These are phyloP conservation scores for Laspeyria flexula DNA, from an alignment of 2,888 invertebrate species.

Conservation along the genomic window DNA sequence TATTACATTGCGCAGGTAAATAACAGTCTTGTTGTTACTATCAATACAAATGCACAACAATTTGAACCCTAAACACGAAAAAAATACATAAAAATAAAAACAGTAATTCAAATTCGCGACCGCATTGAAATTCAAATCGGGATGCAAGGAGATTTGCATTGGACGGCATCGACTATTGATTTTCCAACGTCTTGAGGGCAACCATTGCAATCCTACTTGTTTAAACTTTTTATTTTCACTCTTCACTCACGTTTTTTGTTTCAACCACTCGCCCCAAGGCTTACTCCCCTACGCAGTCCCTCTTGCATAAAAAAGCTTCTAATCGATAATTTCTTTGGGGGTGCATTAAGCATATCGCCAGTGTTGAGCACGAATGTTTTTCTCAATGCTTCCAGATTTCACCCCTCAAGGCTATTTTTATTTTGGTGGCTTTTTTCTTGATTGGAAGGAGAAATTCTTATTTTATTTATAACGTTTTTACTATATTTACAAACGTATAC, in stretches of 20 bases:
- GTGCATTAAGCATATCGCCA: conserved; percentile 86
- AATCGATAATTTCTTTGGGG: conserved; percentile 87
- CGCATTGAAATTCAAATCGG: conserved; percentile 82
- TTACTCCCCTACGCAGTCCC: conserved; percentile 80
- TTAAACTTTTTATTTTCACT: conserved; percentile 86
- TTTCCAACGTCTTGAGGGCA: conserved; percentile 81
- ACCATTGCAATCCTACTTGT: conserved; percentile 81
- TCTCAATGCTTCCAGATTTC: conserved; percentile 82
- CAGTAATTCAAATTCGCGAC: conserved; percentile 68
- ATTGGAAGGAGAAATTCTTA: conserved; percentile 64
- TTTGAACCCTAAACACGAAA: conserved; percentile 41
- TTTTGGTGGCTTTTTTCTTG: conserved; percentile 75
- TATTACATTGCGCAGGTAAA: too few relatives aligned
- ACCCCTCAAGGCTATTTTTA: conserved; percentile 80
- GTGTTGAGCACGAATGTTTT: conserved; percentile 78
- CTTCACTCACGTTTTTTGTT: conserved; percentile 85
- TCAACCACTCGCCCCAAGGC: conserved; percentile 82
- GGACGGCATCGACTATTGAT: conserved; percentile 82
- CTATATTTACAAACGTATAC: conserved; percentile 37
- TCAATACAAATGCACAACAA: neutral
- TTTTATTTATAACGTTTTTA: conserved; percentile 52
- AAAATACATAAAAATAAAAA: conserved; percentile 65
- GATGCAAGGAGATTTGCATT: conserved; percentile 83
- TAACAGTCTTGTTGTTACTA: too few relatives aligned
- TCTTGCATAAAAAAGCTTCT: conserved; percentile 87